Evolutionary conservation across 2,113 vertebrate species (phyloP).

Genomic region (Leiothrix lutea): DNA sequence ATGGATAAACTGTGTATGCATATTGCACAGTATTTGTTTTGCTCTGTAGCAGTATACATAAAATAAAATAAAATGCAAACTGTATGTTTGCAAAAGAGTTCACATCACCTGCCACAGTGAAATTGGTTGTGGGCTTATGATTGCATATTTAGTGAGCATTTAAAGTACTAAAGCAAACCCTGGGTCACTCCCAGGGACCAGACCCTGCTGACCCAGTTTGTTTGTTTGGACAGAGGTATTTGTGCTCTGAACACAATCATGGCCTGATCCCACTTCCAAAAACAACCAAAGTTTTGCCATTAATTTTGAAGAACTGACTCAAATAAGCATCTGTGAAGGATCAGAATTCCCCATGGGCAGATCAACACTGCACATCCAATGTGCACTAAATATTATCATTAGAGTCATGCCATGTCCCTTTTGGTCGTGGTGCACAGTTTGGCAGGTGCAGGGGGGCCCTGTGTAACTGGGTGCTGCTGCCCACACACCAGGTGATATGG

Average conservation of each 20-base stretch:
- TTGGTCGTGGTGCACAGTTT: background rate
- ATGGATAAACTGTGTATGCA: background rate
- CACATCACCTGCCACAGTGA: background rate
- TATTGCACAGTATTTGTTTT: background rate
- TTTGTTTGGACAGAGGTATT: background rate
- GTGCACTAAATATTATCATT: background rate
- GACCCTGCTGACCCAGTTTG: background rate
- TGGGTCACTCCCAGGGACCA: background rate
- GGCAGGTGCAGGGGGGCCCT: fast-evolving
- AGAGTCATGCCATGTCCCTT: fast-evolving
- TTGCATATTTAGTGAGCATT: background rate
- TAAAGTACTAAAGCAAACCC: background rate
- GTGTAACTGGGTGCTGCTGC: background rate
- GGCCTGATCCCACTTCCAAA: background rate
- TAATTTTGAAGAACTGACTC: background rate
- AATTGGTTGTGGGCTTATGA: background rate
- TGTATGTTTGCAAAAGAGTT: background rate
- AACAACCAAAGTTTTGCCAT: background rate
- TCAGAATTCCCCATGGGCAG: background rate
- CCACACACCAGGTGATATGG: fast-evolving
- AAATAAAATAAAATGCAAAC: background rate
- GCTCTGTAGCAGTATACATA: background rate
- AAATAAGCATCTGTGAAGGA: background rate
- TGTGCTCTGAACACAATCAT: background rate
- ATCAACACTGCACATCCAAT: background rate